Evolutionary conservation across 2,113 vertebrate species (phyloP), one percentile per base, ranked within the genome.

Genomic region (Ptychochromis oligacanthus): DNA sequence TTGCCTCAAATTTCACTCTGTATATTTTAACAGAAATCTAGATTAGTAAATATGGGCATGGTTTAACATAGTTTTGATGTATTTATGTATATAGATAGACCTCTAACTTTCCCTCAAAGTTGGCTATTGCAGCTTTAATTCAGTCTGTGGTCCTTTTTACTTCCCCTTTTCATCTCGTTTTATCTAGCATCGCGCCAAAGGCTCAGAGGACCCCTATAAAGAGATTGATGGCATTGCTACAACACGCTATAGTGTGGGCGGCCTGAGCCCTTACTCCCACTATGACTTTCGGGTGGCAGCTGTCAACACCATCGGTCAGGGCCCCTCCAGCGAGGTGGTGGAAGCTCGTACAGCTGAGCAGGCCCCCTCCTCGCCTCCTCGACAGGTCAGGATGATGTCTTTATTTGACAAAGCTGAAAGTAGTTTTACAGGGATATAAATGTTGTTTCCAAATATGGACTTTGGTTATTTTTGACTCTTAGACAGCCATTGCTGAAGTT

Each of bases 171-270:
- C 36, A 34, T 79, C 26, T 88, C 79, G 28, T 40, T 36, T 65
- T 43, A 46, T 79, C 15, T 96, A 98, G 90, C 97, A 99, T 93
- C 97, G 97, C 70, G 96, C 98, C 89, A 96, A 97, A 90, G 96
- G 95, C 78, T 97, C 97, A 0, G 97, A 98, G 38, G 98, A 99
- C 93, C 92, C 93, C 2, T 99, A 97, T 80, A 99, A 99, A 89
- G 98, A 99, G 95, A 99, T 99, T 9, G 98, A 99, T 89, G 97
- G 97, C 2, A 97, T 99, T 20, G 98, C 98, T 18, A 99, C 98
- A 6, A 99, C 98, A 0, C 97, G 98, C 61, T 99, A 99, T 80
- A 99, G 98, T 1, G 98, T 99, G 18, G 98, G 98, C 9, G 98
- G 98, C 24, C 96, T 99, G 55, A 99, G 98, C 88, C 98, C 98